Evolutionary conservation across 2,113 vertebrate genomes (phyloP), one percentile per base, ranked within the genome.

Genomic region (Actenoides lindsayi): DNA sequence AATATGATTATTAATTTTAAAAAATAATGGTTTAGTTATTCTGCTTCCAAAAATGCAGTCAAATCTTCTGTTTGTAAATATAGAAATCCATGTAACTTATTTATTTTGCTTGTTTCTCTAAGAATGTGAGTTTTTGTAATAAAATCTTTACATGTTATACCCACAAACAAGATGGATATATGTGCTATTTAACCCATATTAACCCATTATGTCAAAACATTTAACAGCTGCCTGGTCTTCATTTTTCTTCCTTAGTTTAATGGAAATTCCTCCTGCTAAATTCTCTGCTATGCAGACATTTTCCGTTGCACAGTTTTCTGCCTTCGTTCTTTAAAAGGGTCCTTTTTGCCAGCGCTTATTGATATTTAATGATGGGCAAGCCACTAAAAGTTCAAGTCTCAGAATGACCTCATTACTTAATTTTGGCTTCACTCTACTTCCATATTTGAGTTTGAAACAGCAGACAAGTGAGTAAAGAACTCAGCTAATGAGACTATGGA

Each of bases 1-100:
- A 97, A 93, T 39, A 79, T 37, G 5, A 73, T 87, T 68, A 91
- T 76, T 93, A 88, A 93, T 94, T 86, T 89, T 67, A 20, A 31
- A 88, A 83, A 90, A 79, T 76, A 76, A 65, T 57, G 21, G 27
- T 96, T 96, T 87, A 30, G 46, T 51, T 96, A 65, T 68, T 91
- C 78, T 91, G 27, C 28, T 50, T 95, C 50, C 83, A 90, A 95
- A 79, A 91, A 87, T 77, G 17, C 27, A 73, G 54, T 74, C 37
- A 94, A 33, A 60, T 79, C 44, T 94, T 91, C 78, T 89, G 46
- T 71, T 88, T 41, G 44, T 83, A 90, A 75, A 87, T 92, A 87
- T 77, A 51, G 51, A 73, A 89, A 89, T 41, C 3, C 59, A 27
- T 57, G 9, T 24, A 87, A 50, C 9, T 50, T 91, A 39, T 41